Evolutionary conservation across 1,140 invertebrate species (phyloP), one percentile per base, ranked within the genome.

Genomic region (Armadillidium nasatum): DNA sequence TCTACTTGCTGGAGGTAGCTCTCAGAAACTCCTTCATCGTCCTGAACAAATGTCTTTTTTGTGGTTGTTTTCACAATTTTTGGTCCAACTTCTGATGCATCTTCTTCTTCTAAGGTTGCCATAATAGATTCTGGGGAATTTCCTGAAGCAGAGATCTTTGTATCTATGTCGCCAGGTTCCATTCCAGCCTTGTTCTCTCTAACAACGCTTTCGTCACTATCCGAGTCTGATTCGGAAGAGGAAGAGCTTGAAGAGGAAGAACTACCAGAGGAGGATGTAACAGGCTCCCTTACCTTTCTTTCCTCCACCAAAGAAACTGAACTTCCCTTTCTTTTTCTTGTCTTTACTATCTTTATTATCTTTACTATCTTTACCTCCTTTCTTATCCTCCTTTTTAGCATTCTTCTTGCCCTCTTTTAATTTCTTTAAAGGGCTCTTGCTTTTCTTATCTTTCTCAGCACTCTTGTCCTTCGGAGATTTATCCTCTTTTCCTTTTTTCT

Each of bases 51-150:
- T 19, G 92, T 91, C 84, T 94, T 93, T 84, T 95, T 94, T 15
- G 93, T 94, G 0, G 92, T 94, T 0, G 92, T 94, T 84, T 94
- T 95, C 10, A 95, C 92, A 82, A 95, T 92, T 23, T 93, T 93
- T 0, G 93, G 91, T 19, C 89, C 86, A 81, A 87, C 43, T 44
- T 13, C n/a, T 50, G 22, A 74, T 46, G 9, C 7, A 33, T 10
- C 11, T 0, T 15, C n/a, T n/a, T n/a, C 22, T 22, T 10, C 71
- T 44, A 33, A 33, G 33, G 33, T 33, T 33, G 33, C 33, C 33
- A 33, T 33, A 19, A 60, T 19, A 19, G 50, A 13, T 13, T 13
- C 11, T 15, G 50, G 50, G 19, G 11, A 46, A 15, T 9, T 54
- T 33, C 23, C 69, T 10, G 81, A 74, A 60, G 67, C 72, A 13